Conservation (phyloP, 2,888 invertebrate species). For the Agonum fuliginosum region DNA sequence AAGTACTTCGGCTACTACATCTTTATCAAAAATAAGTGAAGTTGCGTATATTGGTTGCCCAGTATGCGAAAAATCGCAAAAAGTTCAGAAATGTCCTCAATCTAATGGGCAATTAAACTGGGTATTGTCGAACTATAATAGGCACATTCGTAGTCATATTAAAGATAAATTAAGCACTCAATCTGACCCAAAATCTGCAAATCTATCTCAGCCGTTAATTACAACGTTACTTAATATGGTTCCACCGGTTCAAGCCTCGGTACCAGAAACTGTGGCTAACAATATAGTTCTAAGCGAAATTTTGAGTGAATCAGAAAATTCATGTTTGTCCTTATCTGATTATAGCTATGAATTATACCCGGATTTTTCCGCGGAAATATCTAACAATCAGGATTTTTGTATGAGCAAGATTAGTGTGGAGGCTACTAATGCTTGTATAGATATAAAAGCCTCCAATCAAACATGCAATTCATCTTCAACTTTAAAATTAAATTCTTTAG, state of each 20-base stretch:
- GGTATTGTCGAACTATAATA: background rate
- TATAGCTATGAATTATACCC: background rate
- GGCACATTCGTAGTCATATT: background rate
- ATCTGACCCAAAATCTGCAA: background rate
- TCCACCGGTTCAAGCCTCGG: background rate
- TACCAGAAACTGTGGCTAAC: background rate
- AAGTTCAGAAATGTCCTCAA: background rate
- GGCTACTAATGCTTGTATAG: background rate
- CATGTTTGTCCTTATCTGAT: conserved; percentile 10
- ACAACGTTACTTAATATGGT: background rate
- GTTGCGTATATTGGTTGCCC: background rate
- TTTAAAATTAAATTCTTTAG: background rate
- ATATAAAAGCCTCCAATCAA: background rate
- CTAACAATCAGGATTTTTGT: background rate
- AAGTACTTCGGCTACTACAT: conserved; percentile 1
- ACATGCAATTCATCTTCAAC: background rate
- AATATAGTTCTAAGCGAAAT: background rate
- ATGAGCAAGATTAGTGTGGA: conserved; percentile 1
- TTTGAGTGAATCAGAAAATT: background rate
- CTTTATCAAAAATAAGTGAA: background rate
- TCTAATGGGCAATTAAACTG: no score
- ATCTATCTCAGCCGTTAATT: background rate
- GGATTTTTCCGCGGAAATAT: background rate
- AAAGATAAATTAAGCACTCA: background rate
- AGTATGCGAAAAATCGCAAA: background rate